Conservation (phyloP, 2,113 vertebrate genomes). For the Hypomesus transpacificus region DNA sequence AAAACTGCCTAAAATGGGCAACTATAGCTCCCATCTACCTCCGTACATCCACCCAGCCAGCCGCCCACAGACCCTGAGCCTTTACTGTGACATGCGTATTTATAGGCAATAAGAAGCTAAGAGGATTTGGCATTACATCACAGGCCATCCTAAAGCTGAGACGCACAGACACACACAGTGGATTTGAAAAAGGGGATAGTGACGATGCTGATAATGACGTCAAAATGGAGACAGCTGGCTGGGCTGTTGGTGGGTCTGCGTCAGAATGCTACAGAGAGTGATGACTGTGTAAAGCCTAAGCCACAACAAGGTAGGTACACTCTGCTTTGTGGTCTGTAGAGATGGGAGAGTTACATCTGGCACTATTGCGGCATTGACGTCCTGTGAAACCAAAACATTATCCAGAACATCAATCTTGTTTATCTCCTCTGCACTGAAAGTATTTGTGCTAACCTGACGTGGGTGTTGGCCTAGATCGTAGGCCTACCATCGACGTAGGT, state of each 20-base stretch:
- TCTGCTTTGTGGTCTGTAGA: too few species aligned
- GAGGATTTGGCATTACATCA: conserved; percentile 75
- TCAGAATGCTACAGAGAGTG: too few species aligned
- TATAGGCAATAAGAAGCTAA: conserved; percentile 77
- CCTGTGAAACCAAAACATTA: too few species aligned
- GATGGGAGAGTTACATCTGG: too few species aligned
- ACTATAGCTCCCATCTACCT: neutral
- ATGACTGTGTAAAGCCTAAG: too few species aligned
- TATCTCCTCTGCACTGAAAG: too few species aligned
- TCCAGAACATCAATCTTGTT: too few species aligned
- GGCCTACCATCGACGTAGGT: conserved; percentile 33
- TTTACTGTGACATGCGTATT: conserved; percentile 60
- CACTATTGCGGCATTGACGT: too few species aligned
- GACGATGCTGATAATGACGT: neutral
- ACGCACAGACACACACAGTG: conserved; percentile 2
- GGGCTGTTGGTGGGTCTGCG: too few species aligned
- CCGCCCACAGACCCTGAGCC: conserved; percentile 12
- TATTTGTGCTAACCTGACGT: conserved; percentile 16
- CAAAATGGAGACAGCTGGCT: too few species aligned
- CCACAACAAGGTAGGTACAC: too few species aligned
- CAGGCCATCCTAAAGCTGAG: conserved; percentile 27
- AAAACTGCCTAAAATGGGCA: neutral
- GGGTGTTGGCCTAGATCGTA: conserved; percentile 48
- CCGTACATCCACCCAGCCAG: conserved; percentile 1
- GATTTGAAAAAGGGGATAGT: neutral